These are phyloP conservation scores for Heterodera schachtii DNA, from an alignment of 1,140 invertebrate genomes.

Conservation along the genomic window DNA sequence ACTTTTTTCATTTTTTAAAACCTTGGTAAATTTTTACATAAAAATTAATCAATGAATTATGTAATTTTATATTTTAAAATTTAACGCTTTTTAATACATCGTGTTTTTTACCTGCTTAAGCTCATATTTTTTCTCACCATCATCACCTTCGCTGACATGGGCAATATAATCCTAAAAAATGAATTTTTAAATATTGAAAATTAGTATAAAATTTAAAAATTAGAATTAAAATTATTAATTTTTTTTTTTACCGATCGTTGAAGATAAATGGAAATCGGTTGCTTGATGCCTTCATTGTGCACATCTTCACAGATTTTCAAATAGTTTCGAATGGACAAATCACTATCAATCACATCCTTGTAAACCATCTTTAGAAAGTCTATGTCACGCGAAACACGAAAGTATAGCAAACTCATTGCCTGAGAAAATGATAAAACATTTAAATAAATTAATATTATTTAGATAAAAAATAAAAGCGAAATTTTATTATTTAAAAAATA, in stretches of 20 bases:
- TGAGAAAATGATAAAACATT: constrained; percentile 25
- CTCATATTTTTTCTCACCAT: too few relatives aligned
- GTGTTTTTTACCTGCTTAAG: constrained; percentile 60
- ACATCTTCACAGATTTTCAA: constrained; percentile 56
- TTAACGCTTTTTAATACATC: too few relatives aligned
- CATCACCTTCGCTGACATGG: neutral
- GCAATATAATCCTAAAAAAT: constrained; percentile 56
- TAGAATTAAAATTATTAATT: too few relatives aligned
- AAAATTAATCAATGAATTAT: too few relatives aligned
- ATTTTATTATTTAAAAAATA: too few relatives aligned
- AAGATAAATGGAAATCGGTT: constrained; percentile 53
- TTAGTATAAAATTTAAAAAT: too few relatives aligned
- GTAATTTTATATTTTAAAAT: too few relatives aligned
- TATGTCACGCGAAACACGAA: constrained; percentile 59
- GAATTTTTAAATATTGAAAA: neutral
- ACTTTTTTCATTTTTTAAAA: too few relatives aligned
- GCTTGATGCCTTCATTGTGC: constrained; percentile 47
- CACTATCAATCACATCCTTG: constrained; percentile 56
- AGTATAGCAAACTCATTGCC: constrained; percentile 61
- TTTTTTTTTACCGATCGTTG: constrained; percentile 62
- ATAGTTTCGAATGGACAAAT: constrained; percentile 58
- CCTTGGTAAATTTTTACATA: too few relatives aligned
- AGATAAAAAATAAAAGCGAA: neutral
- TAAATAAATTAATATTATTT: neutral
- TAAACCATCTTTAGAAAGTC: constrained; percentile 61